These are phyloP conservation scores for Liopterus haemorrhoidalis DNA, from an alignment of 2,888 invertebrate species.

Conservation along the genomic window DNA sequence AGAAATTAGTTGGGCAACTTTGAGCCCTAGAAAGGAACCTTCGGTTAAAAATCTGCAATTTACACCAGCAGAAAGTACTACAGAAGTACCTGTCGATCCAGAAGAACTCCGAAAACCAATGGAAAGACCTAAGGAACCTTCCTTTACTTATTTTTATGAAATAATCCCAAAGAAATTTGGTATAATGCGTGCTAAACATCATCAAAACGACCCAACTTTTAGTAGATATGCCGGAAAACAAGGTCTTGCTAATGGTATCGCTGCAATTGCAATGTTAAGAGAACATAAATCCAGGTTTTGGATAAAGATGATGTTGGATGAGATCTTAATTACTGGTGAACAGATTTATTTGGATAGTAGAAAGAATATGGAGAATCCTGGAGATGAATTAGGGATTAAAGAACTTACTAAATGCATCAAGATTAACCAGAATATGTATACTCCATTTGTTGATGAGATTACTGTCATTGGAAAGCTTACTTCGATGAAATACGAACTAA, in stretches of 20 bases:
- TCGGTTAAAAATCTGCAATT: too few species aligned
- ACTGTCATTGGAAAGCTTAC: conserved; percentile 41
- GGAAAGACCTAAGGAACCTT: conserved; percentile 17
- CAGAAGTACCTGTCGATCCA: neutral
- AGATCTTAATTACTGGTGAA: conserved; percentile 42
- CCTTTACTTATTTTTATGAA: conserved; percentile 30
- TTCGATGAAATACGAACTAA: conserved; percentile 37
- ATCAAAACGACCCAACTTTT: conserved; percentile 40
- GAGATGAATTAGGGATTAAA: conserved; percentile 18
- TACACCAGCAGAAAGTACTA: too few species aligned
- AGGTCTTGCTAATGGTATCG: conserved; percentile 41
- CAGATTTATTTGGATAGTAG: conserved; percentile 39
- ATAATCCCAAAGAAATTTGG: conserved; percentile 36
- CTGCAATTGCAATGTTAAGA: conserved; percentile 43
- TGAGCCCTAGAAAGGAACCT: too few species aligned
- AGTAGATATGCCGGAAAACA: conserved; percentile 38
- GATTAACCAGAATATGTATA: conserved; percentile 35
- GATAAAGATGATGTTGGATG: conserved; percentile 42
- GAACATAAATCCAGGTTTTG: conserved; percentile 41
- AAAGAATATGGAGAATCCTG: conserved; percentile 28
- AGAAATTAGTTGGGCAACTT: too few species aligned
- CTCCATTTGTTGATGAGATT: conserved; percentile 38
- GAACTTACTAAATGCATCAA: conserved; percentile 32
- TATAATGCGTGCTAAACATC: conserved; percentile 41
- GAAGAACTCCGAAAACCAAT: conserved; percentile 3